Conservation (phyloP, 2,113 vertebrate genomes). For the Muntiacus reevesi region DNA sequence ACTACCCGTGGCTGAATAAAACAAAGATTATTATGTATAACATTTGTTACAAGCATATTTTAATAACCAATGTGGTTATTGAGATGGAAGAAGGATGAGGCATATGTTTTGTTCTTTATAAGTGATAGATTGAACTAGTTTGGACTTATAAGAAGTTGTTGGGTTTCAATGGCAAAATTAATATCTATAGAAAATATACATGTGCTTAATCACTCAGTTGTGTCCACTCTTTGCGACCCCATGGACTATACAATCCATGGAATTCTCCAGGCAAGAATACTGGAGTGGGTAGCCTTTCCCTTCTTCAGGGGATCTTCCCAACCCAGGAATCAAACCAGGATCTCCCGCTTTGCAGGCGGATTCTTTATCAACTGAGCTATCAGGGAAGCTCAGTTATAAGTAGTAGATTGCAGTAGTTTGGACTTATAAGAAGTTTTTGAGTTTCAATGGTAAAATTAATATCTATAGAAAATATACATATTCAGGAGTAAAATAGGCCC, state of each 20-base stretch:
- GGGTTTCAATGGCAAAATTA: slow-evolving; percentile 40
- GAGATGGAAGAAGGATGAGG: neutral
- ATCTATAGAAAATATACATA: slow-evolving; percentile 18
- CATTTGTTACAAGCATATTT: slow-evolving; percentile 42
- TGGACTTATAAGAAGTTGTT: neutral
- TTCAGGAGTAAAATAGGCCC: neutral
- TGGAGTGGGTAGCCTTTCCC: neutral
- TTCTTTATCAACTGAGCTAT: neutral
- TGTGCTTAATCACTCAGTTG: neutral
- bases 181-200: neutral
- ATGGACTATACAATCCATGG: neutral
- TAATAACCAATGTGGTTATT: slow-evolving; percentile 51
- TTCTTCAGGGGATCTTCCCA: neutral
- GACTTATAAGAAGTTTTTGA: neutral
- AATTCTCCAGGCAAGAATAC: neutral
- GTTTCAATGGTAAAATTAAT: slow-evolving; percentile 41
- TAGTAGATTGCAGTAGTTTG: neutral
- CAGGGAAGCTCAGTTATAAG: neutral
- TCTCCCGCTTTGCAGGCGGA: neutral
- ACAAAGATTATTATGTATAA: neutral
- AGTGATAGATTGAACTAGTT: neutral
- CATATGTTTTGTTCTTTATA: neutral
- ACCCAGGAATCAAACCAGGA: neutral
- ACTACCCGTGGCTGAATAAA: slow-evolving; percentile 49
- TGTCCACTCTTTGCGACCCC: neutral